A percentile compares a stretch with the other conserved stretches of the same genome.
Evolutionary conservation across 2,797 vertebrate genomes (phyloP).

Genomic region (Pipistrellus pipistrellus): DNA sequence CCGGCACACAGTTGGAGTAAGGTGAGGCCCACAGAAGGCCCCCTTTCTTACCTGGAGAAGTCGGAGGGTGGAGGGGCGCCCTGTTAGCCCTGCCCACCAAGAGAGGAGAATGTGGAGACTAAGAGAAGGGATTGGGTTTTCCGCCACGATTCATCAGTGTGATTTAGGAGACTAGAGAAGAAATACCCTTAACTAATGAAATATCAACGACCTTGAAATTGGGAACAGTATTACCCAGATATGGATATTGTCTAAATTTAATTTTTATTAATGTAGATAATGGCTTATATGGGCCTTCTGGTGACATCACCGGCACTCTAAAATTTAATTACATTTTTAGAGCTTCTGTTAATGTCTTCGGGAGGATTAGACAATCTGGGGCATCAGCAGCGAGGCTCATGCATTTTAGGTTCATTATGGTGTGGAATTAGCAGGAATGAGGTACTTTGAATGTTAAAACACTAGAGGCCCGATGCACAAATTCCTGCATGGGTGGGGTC

Average conservation of each 20-base stretch:
- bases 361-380: conserved; percentile 86
- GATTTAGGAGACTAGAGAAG: conserved; percentile 78
- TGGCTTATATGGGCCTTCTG: conserved; percentile 89
- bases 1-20: no score
- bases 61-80: rapidly evolving
- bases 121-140: not conserved
- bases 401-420: conserved; percentile 88
- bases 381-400: conserved; percentile 84
- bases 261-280: conserved; percentile 90
- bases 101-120: not conserved
- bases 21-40: no score
- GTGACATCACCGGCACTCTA: conserved; percentile 85
- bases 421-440: conserved; percentile 73
- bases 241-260: conserved; percentile 86
- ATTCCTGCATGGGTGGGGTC: no score
- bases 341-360: conserved; percentile 87
- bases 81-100: no score
- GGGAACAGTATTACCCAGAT: conserved; percentile 81
- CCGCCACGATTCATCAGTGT: conserved; percentile 69
- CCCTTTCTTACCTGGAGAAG: not conserved
- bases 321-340: conserved; percentile 91
- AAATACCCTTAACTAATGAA: conserved; percentile 75
- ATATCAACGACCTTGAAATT: conserved; percentile 86
- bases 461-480: no score
- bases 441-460: conserved; percentile 54